Evolutionary conservation across 2,888 invertebrate genomes (phyloP).

Genomic region (Nomada flava): DNA sequence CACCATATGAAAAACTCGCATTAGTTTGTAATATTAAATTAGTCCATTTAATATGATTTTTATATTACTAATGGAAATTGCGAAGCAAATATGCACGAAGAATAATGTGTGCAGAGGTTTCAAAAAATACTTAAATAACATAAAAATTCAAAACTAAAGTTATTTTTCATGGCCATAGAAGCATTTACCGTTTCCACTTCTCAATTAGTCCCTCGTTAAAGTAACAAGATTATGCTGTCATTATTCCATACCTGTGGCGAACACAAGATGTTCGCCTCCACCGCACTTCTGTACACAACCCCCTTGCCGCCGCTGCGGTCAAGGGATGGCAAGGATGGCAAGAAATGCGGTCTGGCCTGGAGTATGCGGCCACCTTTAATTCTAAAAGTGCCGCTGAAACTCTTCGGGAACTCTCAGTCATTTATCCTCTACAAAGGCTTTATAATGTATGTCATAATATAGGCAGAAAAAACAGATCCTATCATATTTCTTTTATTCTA

Average conservation of each 20-base stretch:
- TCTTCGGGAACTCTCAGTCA: slow-evolving; percentile 31
- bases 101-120: too few relatives aligned
- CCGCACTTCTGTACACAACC: slow-evolving; percentile 61
- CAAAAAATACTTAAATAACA: background rate
- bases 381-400: slow-evolving; percentile 31
- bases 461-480: background rate
- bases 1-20: too few relatives aligned
- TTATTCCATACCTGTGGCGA: slow-evolving; percentile 55
- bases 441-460: background rate
- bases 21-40: too few relatives aligned
- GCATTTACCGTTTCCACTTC: background rate
- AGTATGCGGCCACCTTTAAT: slow-evolving; percentile 51
- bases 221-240: slow-evolving; percentile 51
- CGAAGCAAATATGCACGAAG: too few relatives aligned
- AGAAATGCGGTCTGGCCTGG: slow-evolving; percentile 60
- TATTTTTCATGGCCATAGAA: background rate
- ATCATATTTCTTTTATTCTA: too few relatives aligned
- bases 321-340: slow-evolving; percentile 61
- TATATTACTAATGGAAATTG: too few relatives aligned
- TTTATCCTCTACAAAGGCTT: slow-evolving; percentile 6
- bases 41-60: too few relatives aligned
- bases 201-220: slow-evolving; percentile 42
- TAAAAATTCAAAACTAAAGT: background rate
- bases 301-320: slow-evolving; percentile 62
- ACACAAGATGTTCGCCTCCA: slow-evolving; percentile 57